Evolutionary conservation across 1,140 invertebrate species (phyloP).

Genomic region (Zaprionus inermis): DNA sequence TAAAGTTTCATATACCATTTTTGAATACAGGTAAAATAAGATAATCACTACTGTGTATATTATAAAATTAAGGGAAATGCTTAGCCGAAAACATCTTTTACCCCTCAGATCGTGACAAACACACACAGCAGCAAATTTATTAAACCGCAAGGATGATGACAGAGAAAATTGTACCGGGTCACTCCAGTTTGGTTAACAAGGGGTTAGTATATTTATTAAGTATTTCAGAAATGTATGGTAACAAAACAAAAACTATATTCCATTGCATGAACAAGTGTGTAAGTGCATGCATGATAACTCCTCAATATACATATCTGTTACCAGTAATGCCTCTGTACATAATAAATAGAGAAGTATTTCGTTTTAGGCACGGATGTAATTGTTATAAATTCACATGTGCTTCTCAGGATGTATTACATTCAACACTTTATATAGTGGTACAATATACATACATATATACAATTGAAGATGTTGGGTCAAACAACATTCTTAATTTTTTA

Average conservation of each 20-base stretch:
- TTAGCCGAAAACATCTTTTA: constrained; percentile 19
- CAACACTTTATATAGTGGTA: background rate
- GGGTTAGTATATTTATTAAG: constrained; percentile 81
- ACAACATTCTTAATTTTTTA: background rate
- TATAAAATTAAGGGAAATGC: background rate
- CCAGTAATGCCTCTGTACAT: background rate
- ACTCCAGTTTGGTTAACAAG: constrained; percentile 86
- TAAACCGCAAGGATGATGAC: constrained; percentile 85
- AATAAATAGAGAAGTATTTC: background rate
- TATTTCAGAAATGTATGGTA: background rate
- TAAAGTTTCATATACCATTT: constrained; percentile 24
- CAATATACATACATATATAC: background rate
- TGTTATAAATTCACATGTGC: background rate
- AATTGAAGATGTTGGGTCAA: background rate
- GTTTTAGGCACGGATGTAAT: background rate
- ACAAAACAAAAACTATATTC: background rate
- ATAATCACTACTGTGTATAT: background rate
- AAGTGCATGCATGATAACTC: background rate
- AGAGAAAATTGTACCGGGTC: constrained; percentile 86
- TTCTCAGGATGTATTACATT: constrained; percentile 1
- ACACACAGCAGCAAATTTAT: constrained; percentile 23
- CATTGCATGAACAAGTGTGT: background rate
- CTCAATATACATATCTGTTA: background rate
- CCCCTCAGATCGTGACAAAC: constrained; percentile 41
- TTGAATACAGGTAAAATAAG: constrained; percentile 19